Percentiles rank a stretch among this genome's conserved stretches.
These are phyloP conservation scores for Acipenser transmontanus DNA, from an alignment of 2,797 vertebrate species.

Conservation along the genomic window DNA sequence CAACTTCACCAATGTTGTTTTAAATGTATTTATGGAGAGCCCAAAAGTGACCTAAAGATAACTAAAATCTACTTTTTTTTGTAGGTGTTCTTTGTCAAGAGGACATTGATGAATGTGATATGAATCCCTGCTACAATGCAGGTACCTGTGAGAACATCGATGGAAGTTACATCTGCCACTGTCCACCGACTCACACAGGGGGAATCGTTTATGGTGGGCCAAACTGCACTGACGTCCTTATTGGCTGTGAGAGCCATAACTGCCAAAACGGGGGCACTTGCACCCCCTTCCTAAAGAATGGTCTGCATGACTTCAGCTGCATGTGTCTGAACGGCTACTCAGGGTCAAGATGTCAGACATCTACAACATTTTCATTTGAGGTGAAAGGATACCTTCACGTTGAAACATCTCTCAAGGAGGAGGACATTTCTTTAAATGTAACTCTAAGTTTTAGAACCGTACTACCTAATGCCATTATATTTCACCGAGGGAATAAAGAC, in stretches of 20 bases:
- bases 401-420: constrained; percentile 39
- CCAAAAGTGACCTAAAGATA: neutral
- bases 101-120: constrained; percentile 67
- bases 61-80: constrained; percentile 6
- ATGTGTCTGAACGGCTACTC: constrained; percentile 69
- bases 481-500: constrained; percentile 55
- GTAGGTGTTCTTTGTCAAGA: constrained; percentile 80
- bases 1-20: no score
- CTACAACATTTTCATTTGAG: constrained; percentile 76
- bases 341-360: constrained; percentile 60
- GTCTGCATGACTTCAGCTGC: constrained; percentile 69
- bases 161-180: constrained; percentile 72
- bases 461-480: constrained; percentile 58
- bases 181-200: constrained; percentile 44
- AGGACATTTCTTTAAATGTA: constrained; percentile 56
- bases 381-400: constrained; percentile 64
- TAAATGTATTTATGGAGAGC: no score
- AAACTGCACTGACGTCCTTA: constrained; percentile 67
- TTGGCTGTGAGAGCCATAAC: constrained; percentile 65
- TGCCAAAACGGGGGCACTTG: constrained; percentile 77
- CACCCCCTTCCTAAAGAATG: constrained; percentile 61
- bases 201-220: constrained; percentile 65
- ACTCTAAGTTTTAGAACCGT: constrained; percentile 76
- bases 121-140: constrained; percentile 76
- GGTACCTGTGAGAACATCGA: constrained; percentile 68